These are phyloP conservation scores for Drosophila pegasa DNA, from an alignment of 2,888 invertebrate species.

Conservation along the genomic window DNA sequence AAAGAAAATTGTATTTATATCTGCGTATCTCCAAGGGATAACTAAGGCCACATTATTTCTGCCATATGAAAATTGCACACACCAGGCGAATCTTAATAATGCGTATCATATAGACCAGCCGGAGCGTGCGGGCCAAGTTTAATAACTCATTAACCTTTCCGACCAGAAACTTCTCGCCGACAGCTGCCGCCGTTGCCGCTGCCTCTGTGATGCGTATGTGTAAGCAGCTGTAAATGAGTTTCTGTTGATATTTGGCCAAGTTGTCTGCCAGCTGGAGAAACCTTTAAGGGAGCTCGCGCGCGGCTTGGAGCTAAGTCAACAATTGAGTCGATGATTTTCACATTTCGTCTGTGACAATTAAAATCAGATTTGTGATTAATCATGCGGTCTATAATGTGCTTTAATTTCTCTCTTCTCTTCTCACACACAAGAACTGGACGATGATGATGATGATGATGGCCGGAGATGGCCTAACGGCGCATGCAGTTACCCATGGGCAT, in stretches of 20 bases:
- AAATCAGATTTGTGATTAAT: slow-evolving; percentile 68
- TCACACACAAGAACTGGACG: neutral
- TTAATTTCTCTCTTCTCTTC: slow-evolving; percentile 24
- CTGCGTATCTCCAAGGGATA: slow-evolving; percentile 27
- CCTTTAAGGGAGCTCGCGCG: slow-evolving; percentile 4
- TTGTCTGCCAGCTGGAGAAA: slow-evolving; percentile 33
- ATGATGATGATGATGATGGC: neutral
- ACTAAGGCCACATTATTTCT: slow-evolving; percentile 51
- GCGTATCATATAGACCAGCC: slow-evolving; percentile 67
- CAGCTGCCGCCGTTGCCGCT: no score
- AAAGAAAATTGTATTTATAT: slow-evolving; percentile 53
- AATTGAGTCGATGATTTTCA: slow-evolving; percentile 63
- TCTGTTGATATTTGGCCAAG: slow-evolving; percentile 34
- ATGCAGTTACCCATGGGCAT: slow-evolving; percentile 28
- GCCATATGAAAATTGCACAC: slow-evolving; percentile 56
- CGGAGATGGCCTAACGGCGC: slow-evolving; percentile 28
- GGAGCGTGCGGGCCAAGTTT: slow-evolving; percentile 63
- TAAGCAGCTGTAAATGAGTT: slow-evolving; percentile 18
- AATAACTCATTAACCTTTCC: slow-evolving; percentile 76
- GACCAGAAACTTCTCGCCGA: slow-evolving; percentile 34
- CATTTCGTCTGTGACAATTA: slow-evolving; percentile 55
- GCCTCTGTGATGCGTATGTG: slow-evolving; percentile 9
- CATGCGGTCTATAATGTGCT: slow-evolving; percentile 53
- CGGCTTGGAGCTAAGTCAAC: slow-evolving; percentile 30
- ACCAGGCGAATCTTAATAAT: slow-evolving; percentile 69